Evolutionary conservation across 2,888 invertebrate species (phyloP).

Genomic region (Clostera curtula): DNA sequence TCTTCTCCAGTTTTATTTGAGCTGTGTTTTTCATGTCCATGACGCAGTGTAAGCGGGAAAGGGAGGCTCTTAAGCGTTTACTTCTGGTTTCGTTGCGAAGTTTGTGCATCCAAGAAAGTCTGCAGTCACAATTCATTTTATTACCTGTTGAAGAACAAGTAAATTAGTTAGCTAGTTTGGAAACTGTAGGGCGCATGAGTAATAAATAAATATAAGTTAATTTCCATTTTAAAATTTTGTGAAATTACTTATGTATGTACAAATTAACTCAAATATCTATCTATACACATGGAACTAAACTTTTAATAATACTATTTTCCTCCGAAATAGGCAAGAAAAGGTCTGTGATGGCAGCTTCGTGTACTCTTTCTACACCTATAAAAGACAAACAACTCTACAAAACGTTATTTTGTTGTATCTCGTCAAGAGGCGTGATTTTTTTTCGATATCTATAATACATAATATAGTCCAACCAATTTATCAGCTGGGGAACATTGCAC

Average conservation of each 20-base stretch:
- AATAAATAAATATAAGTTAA: conserved; percentile 1
- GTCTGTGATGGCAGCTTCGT: too few species aligned
- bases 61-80: conserved; percentile 76
- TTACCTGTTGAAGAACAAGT: conserved; percentile 78
- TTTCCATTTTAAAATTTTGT: background rate
- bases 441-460: too few species aligned
- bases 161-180: background rate
- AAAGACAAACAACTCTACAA: too few species aligned
- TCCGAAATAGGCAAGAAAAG: too few species aligned
- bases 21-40: conserved; percentile 63
- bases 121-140: conserved; percentile 87
- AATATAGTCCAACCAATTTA: too few species aligned
- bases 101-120: conserved; percentile 85
- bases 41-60: conserved; percentile 81
- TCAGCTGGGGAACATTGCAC: too few species aligned
- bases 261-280: background rate
- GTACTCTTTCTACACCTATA: too few species aligned
- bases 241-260: background rate
- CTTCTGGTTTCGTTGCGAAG: conserved; percentile 84
- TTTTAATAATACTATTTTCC: too few species aligned
- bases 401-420: too few species aligned
- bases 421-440: too few species aligned
- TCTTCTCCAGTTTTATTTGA: conserved; percentile 34
- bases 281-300: background rate
- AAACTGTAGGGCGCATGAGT: background rate